phyloP scores from a whole-genome alignment of 2,888 invertebrate species.

The Limnephilus lunatus region DNA sequence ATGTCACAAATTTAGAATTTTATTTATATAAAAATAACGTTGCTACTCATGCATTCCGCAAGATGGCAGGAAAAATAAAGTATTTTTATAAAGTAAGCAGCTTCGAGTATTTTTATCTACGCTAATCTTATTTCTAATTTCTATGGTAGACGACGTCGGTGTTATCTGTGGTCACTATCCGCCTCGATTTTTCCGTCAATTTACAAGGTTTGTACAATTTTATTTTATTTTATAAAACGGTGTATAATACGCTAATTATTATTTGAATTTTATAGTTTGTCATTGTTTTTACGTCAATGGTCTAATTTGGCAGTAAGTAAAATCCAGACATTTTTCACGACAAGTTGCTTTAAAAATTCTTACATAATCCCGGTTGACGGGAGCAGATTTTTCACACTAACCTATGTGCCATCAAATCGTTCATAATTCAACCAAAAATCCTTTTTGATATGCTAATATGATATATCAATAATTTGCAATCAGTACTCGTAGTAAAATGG shows the following conservation, averaged over 20 bases:
- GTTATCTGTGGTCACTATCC: constrained; percentile 38
- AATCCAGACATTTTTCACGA: neutral
- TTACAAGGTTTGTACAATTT: constrained; percentile 34
- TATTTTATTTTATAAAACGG: neutral
- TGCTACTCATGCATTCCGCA: neutral
- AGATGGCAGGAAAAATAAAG: neutral
- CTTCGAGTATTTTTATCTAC: neutral
- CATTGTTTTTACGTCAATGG: neutral
- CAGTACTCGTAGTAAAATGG: neutral
- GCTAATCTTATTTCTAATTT: neutral
- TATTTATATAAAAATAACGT: neutral
- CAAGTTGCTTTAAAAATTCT: constrained; percentile 27
- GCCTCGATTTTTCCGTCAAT: constrained; percentile 44
- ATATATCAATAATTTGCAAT: neutral
- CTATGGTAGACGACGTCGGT: constrained; percentile 16
- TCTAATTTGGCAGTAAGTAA: neutral
- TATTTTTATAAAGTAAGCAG: too few species aligned
- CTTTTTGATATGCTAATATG: neutral
- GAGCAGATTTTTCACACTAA: neutral
- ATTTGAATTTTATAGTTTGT: neutral
- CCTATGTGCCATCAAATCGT: neutral
- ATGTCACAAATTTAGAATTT: neutral
- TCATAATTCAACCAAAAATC: neutral
- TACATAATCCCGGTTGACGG: constrained; percentile 49
- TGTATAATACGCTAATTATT: neutral